Conservation (phyloP, 2,113 vertebrate species). For the Epinephelus cyanopodus region DNA sequence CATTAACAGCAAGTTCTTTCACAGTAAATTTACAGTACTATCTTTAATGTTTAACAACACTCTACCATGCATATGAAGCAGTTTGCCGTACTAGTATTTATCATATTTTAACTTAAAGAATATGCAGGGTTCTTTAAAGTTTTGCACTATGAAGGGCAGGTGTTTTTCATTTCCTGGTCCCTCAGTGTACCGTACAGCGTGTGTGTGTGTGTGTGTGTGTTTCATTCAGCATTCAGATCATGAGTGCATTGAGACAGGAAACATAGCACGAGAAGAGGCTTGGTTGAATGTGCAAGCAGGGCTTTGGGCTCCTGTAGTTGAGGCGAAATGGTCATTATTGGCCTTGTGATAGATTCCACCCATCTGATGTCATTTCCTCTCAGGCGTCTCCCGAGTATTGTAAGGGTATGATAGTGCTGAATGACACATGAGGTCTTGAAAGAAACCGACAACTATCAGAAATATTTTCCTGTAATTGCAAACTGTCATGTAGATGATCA, state of each 20-base stretch:
- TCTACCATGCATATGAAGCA: not conserved
- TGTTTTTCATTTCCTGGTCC: constrained; percentile 40
- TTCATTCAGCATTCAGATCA: not conserved
- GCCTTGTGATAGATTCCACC: not conserved
- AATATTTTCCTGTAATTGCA: too few relatives aligned
- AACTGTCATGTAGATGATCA: too few relatives aligned
- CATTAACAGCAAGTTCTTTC: not conserved
- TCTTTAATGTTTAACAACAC: not conserved
- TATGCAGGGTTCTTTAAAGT: not conserved
- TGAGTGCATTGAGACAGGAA: constrained; percentile 11
- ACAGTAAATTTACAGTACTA: not conserved
- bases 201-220: not conserved
- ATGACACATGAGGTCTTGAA: too few relatives aligned
- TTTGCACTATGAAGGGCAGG: not conserved
- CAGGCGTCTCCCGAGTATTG: too few relatives aligned
- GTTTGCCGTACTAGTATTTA: not conserved
- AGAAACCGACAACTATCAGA: too few relatives aligned
- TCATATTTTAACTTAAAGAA: not conserved
- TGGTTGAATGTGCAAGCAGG: constrained; percentile 5
- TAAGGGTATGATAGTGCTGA: too few relatives aligned
- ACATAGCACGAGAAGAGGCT: not conserved
- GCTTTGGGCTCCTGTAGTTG: not conserved
- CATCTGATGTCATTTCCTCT: not conserved
- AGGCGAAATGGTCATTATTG: constrained; percentile 3
- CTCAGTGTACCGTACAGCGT: not conserved